phyloP scores from a whole-genome alignment of 2,113 vertebrate species.

The Pampusana beccarii region DNA sequence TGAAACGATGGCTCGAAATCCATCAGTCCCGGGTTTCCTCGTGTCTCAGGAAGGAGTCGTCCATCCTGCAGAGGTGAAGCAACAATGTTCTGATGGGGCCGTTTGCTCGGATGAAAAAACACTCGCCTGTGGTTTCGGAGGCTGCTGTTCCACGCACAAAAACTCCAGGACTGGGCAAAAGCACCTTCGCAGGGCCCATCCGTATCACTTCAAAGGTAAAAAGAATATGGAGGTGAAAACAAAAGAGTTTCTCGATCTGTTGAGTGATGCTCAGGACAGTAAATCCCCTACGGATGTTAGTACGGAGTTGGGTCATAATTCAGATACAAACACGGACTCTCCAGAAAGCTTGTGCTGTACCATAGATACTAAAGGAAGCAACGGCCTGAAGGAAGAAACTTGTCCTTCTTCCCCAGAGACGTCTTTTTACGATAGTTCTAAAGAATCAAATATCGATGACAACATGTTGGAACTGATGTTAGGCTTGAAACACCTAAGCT shows the following conservation, averaged over 20 bases:
- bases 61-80: slow-evolving; percentile 65
- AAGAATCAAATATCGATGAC: slow-evolving; percentile 74
- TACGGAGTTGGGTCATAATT: slow-evolving; percentile 68
- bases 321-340: slow-evolving; percentile 72
- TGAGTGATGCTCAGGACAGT: slow-evolving; percentile 45
- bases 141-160: slow-evolving; percentile 87
- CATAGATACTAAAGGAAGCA: slow-evolving; percentile 57
- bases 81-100: slow-evolving; percentile 75
- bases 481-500: slow-evolving; percentile 87
- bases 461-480: slow-evolving; percentile 86
- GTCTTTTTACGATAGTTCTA: slow-evolving; percentile 68
- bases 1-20: slow-evolving; percentile 48
- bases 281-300: slow-evolving; percentile 59
- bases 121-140: slow-evolving; percentile 90
- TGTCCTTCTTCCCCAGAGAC: slow-evolving; percentile 73
- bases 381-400: slow-evolving; percentile 57
- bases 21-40: slow-evolving; percentile 60
- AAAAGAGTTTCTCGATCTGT: slow-evolving; percentile 55
- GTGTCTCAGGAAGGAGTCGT: slow-evolving; percentile 74
- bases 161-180: slow-evolving; percentile 86
- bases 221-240: slow-evolving; percentile 75
- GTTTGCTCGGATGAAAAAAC: slow-evolving; percentile 89
- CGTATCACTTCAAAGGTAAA: slow-evolving; percentile 83
- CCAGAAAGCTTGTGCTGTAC: slow-evolving; percentile 59
- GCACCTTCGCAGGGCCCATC: slow-evolving; percentile 87